Conservation (phyloP, 2,797 vertebrate species). For the Kryptopterus vitreolus region DNA sequence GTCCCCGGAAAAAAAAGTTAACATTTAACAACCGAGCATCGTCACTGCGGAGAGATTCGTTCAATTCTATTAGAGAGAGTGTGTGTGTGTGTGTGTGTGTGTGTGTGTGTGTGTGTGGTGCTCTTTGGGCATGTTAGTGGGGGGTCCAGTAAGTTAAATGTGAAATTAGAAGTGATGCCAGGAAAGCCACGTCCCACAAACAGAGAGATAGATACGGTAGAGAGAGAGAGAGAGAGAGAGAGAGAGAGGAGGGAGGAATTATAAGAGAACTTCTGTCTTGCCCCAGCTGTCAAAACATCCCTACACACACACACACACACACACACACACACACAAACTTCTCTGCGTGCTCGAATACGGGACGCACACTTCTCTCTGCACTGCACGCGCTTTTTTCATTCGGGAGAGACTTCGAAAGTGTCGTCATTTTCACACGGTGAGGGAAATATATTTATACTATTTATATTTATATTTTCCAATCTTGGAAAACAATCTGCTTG, state of each 20-base stretch:
- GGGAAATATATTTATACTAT: not conserved
- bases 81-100: constrained; percentile 8
- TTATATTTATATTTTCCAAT: no score
- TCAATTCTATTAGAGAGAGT: not conserved
- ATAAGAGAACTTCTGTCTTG: constrained; percentile 37
- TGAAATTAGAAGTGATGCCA: constrained; percentile 32
- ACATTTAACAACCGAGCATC: not conserved
- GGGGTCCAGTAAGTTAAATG: constrained; percentile 2
- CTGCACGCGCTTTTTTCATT: not conserved
- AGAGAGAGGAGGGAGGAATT: not conserved
- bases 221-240: not conserved
- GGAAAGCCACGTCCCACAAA: constrained; percentile 45
- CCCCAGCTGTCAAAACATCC: constrained; percentile 30
- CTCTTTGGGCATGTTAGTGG: not conserved
- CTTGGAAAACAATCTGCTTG: no score
- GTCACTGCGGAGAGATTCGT: not conserved
- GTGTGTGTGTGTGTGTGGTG: not conserved
- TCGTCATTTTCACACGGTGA: constrained; percentile 8
- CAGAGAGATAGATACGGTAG: constrained; percentile 10
- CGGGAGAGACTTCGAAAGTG: not conserved
- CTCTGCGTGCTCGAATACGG: not conserved
- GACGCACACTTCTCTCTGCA: not conserved
- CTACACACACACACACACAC: not conserved
- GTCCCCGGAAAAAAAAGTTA: constrained; percentile 9
- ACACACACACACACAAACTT: not conserved